A percentile compares a stretch with the other conserved stretches of the same genome.
Conservation (phyloP, 1,140 invertebrate genomes). For the Tetragonula clypearis region DNA sequence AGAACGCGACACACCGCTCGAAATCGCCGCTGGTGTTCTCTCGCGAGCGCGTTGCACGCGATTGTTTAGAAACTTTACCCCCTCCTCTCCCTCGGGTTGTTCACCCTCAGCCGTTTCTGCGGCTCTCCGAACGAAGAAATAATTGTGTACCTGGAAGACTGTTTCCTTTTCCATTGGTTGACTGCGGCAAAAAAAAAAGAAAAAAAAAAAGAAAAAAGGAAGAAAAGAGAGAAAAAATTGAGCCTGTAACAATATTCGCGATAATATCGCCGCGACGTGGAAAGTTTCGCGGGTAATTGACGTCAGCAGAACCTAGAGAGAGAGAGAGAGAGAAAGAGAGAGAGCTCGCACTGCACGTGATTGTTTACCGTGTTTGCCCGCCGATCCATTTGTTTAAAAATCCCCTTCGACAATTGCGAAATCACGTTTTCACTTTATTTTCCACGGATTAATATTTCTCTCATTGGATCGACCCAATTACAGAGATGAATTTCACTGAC, state of each 20-base stretch:
- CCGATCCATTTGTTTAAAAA: constrained; percentile 6
- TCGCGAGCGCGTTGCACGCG: constrained; percentile 26
- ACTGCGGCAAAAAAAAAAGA: constrained; percentile 3
- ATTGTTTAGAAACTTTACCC: constrained; percentile 42
- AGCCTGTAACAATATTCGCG: constrained; percentile 58
- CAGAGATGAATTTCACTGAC: neutral
- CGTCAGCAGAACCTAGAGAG: constrained; percentile 16
- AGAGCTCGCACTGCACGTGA: constrained; percentile 26
- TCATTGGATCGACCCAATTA: neutral
- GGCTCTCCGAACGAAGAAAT: constrained; percentile 46
- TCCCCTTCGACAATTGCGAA: neutral
- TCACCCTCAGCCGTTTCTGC: constrained; percentile 28
- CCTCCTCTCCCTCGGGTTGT: neutral
- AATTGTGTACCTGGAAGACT: constrained; percentile 59
- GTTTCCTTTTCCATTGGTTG: constrained; percentile 44
- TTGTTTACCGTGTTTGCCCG: constrained; percentile 3
- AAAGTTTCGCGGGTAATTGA: constrained; percentile 54
- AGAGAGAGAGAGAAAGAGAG: constrained; percentile 3
- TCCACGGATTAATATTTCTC: neutral
- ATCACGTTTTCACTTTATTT: neutral
- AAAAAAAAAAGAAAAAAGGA: neutral
- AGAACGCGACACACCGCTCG: constrained; percentile 13
- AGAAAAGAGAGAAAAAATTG: constrained; percentile 12
- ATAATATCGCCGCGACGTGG: constrained; percentile 51
- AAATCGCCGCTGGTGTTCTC: constrained; percentile 8